These are phyloP conservation scores for Brachypodius melanocephalos DNA, from an alignment of 2,113 vertebrate species.

Conservation along the genomic window DNA sequence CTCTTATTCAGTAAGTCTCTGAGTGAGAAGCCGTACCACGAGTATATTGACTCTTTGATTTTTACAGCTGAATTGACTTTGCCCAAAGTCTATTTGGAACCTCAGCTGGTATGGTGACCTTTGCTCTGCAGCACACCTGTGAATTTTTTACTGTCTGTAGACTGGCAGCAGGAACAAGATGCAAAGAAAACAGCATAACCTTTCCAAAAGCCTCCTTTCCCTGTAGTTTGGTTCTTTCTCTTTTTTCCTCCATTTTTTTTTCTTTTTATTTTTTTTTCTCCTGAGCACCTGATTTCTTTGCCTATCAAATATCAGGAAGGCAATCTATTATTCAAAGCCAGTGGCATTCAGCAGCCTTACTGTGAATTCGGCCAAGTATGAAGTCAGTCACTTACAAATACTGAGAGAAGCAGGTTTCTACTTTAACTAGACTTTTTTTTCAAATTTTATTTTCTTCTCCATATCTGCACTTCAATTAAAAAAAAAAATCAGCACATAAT, in stretches of 20 bases:
- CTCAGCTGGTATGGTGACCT: not conserved
- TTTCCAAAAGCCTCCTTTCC: not conserved
- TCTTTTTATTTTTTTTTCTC: not conserved
- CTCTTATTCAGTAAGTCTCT: not conserved
- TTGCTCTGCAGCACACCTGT: not conserved
- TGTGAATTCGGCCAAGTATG: not conserved
- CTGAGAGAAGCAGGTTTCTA: not conserved
- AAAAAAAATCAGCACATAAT: rapidly evolving
- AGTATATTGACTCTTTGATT: not conserved
- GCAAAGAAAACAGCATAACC: not conserved
- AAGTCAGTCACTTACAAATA: not conserved
- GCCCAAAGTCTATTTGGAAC: not conserved
- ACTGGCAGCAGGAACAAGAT: not conserved
- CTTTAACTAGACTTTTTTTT: not conserved
- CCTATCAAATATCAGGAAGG: not conserved
- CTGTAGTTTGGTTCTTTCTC: not conserved
- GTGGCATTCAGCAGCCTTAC: not conserved
- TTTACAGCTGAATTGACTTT: not conserved
- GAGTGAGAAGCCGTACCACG: not conserved
- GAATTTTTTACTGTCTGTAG: not conserved
- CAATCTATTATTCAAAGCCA: not conserved
- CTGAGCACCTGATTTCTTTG: not conserved
- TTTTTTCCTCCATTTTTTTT: not conserved
- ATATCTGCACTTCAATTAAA: not conserved
- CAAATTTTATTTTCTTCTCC: not conserved